Evolutionary conservation across 2,797 vertebrate species (phyloP).

Genomic region (Eulemur mongoz): DNA sequence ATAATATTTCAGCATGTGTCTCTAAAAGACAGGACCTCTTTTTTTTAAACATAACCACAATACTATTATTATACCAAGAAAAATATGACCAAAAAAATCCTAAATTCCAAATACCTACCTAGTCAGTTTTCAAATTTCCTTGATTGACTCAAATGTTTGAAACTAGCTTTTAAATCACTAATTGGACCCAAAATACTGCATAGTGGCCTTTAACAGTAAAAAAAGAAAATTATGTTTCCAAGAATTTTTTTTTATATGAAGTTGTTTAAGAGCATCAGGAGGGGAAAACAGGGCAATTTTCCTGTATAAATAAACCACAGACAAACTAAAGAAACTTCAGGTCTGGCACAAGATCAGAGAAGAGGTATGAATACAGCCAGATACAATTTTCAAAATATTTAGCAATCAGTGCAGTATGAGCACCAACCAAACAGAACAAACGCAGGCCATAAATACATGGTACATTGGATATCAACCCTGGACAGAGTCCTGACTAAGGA

Average conservation of each 20-base stretch:
- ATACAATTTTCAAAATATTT: conserved; percentile 12
- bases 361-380: neutral
- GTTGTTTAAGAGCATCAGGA: neutral
- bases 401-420: neutral
- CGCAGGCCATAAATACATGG: neutral
- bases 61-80: neutral
- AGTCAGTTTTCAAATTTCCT: neutral
- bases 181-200: neutral
- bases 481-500: neutral
- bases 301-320: neutral
- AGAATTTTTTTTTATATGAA: neutral
- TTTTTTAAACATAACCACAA: neutral
- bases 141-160: neutral
- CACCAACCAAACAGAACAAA: neutral
- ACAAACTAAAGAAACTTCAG: neutral
- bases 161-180: neutral
- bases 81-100: neutral
- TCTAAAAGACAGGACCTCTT: neutral
- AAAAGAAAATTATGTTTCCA: neutral
- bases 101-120: neutral
- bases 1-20: neutral
- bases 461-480: neutral
- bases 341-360: neutral
- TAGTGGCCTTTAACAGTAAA: neutral
- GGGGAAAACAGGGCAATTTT: neutral